Base-by-base conservation (phyloP, 2,888 invertebrate genomes). In the Parascotia fuliginaria region DNA sequence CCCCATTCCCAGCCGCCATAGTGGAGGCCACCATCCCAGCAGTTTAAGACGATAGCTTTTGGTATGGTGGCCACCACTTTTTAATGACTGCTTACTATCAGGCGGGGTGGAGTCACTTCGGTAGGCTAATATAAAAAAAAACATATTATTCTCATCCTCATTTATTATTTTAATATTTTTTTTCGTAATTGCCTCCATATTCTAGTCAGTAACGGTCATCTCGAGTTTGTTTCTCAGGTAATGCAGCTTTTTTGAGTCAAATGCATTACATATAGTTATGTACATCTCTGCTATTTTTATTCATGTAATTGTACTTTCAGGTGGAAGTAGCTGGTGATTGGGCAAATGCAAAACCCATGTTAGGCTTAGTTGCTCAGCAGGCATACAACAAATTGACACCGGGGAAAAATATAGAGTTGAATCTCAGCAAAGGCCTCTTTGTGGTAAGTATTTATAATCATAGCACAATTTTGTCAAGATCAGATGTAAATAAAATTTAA, bases 381-480 rank as follows among this genome's bases (percentile, higher is more conserved):
- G 93, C 95, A 0, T 96, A 97, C 53, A 95, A 95, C 64, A 96
- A 95, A 52, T 75, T 91, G 0, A 75, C 84, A 0, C 90, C 90
- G 0, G 90, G 89, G 7, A 92, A 91, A 66, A 79, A 65, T 41
- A 94, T 95, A 64, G 92, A 96, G 72, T 94, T 95, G 71, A 95
- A 95, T 73, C 94, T 94, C 43, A 95, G 95, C 72, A 96, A 95
- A 76, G 97, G 97, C 46, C 92, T 98, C 11, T 97, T 96, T 93
- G 98, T 98, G 79, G 97, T 96, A 86, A 90, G 95, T 92, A 59
- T 19, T 33, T 19, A n/a, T 33, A 3, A 19, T n/a, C n/a, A n/a
- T n/a, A n/a, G n/a, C n/a, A n/a, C n/a, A n/a, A n/a, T n/a, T n/a
- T n/a, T n/a, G n/a, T n/a, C n/a, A n/a, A n/a, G n/a, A n/a, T n/a